Evolutionary conservation across 2,113 vertebrate species (phyloP).

Genomic region (Crocuta crocuta): DNA sequence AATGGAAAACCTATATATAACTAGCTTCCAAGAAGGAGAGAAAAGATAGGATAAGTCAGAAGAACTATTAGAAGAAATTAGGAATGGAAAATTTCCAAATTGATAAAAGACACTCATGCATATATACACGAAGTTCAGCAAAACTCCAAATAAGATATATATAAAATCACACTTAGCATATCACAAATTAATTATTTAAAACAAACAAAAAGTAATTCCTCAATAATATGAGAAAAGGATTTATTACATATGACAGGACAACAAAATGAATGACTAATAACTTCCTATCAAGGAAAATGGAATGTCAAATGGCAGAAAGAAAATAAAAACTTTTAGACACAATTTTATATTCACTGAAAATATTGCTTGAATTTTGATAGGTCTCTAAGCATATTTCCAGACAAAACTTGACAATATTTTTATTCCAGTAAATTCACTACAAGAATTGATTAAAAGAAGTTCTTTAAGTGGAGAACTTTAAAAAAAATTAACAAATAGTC

Average conservation of each 20-base stretch:
- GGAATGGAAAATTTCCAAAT: neutral
- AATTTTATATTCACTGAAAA: neutral
- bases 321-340: neutral
- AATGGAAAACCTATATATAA: neutral
- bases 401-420: neutral
- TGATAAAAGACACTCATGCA: neutral
- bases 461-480: neutral
- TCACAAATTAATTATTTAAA: neutral
- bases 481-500: neutral
- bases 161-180: neutral
- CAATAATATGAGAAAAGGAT: neutral
- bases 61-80: neutral
- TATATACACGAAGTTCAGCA: neutral
- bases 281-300: neutral
- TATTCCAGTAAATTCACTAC: neutral
- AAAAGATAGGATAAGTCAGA: neutral
- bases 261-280: neutral
- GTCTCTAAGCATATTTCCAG: neutral
- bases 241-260: neutral
- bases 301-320: neutral
- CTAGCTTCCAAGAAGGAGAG: neutral
- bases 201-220: neutral
- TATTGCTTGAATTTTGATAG: neutral
- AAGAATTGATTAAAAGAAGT: neutral
- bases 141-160: neutral